phyloP scores from a whole-genome alignment of 2,888 invertebrate genomes.

The Tetheella fluctuosa region DNA sequence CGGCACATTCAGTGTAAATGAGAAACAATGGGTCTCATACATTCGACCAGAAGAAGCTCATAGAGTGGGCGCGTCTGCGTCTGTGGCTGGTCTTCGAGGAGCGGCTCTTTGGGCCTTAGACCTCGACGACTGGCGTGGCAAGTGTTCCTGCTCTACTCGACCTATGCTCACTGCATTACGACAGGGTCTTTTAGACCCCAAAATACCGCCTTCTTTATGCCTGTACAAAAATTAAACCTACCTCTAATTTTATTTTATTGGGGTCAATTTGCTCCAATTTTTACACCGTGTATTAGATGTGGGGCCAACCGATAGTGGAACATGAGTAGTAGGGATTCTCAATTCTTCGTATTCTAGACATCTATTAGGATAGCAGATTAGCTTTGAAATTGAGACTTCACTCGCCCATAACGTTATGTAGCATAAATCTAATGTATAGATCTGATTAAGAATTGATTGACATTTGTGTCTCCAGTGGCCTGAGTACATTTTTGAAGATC shows the following conservation, averaged over 20 bases:
- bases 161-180: conserved; percentile 87
- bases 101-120: conserved; percentile 92
- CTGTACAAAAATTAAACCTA: conserved; percentile 25
- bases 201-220: conserved; percentile 54
- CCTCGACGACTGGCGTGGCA: conserved; percentile 89
- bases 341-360: background rate
- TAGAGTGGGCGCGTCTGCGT: conserved; percentile 85
- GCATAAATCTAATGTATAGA: no score
- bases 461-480: background rate
- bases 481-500: background rate
- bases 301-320: background rate
- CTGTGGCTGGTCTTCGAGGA: conserved; percentile 86
- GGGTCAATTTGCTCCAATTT: background rate
- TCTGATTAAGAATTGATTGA: background rate
- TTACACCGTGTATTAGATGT: background rate
- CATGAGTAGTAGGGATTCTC: background rate
- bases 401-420: no score
- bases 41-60: conserved; percentile 87
- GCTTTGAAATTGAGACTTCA: background rate
- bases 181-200: conserved; percentile 65
- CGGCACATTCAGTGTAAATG: conserved; percentile 89
- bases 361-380: background rate
- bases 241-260: conserved; percentile 7
- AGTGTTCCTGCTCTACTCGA: conserved; percentile 87
- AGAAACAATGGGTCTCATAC: conserved; percentile 92